Evolutionary conservation across 2,888 invertebrate genomes (phyloP).

Genomic region (Herminia tarsipennalis): DNA sequence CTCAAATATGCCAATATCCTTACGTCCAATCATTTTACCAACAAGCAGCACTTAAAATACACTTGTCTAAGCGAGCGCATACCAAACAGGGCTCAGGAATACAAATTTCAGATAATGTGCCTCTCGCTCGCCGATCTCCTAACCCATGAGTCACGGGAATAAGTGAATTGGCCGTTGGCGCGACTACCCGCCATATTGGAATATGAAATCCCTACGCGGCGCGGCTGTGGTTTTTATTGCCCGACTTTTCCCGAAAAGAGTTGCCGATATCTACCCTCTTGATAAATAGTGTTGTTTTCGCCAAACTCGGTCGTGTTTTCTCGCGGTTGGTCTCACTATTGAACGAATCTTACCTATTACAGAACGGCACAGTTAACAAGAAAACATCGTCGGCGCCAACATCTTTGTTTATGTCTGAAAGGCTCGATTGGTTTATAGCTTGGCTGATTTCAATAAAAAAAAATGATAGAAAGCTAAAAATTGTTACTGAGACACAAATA

Average conservation of each 20-base stretch:
- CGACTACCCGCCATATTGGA: conserved; percentile 73
- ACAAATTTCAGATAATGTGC: conserved; percentile 35
- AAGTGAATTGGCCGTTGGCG: conserved; percentile 73
- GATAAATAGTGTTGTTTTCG: conserved; percentile 85
- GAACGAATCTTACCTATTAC: conserved; percentile 43
- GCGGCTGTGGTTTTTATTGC: conserved; percentile 74
- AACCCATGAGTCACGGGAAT: conserved; percentile 61
- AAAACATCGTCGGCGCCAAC: conserved; percentile 60
- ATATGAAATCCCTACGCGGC: conserved; percentile 70
- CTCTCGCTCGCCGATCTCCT: conserved; percentile 45
- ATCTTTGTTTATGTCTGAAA: conserved; percentile 62
- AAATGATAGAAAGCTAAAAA: conserved; percentile 37
- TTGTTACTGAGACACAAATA: conserved; percentile 31
- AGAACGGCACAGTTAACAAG: conserved; percentile 48
- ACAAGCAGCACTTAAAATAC: conserved; percentile 32
- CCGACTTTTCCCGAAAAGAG: conserved; percentile 68
- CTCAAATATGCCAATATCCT: conserved; percentile 10
- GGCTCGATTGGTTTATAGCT: conserved; percentile 49
- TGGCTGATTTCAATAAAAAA: conserved; percentile 45
- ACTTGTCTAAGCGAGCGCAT: conserved; percentile 31
- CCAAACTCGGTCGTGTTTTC: conserved; percentile 70
- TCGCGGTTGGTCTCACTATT: conserved; percentile 51
- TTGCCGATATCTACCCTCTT: conserved; percentile 73
- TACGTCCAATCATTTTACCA: conserved; percentile 16
- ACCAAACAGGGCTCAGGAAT: conserved; percentile 23